phyloP scores from a whole-genome alignment of 2,113 vertebrate species.

The Prionailurus viverrinus region DNA sequence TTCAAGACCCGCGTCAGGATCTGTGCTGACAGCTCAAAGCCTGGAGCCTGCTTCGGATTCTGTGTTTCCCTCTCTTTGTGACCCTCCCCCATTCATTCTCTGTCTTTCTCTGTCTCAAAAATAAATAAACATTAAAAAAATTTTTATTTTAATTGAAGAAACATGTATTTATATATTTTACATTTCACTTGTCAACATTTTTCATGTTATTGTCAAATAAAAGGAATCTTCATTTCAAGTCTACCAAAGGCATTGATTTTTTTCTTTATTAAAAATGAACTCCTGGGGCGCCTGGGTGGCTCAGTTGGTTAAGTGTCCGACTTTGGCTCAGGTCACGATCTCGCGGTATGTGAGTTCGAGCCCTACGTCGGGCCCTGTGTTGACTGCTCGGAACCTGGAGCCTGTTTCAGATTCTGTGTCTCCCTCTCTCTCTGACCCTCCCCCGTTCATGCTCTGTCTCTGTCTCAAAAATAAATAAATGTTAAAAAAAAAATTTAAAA shows the following conservation, averaged over 20 bases:
- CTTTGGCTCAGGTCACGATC: neutral
- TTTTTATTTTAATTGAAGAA: constrained; percentile 39
- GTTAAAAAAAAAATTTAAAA: no score
- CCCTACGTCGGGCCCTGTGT: neutral
- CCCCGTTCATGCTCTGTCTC: neutral
- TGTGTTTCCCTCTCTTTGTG: no score
- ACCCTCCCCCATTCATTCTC: no score
- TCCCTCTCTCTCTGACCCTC: neutral
- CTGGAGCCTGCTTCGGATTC: no score
- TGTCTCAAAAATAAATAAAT: neutral
- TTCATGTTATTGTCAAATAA: constrained; percentile 25
- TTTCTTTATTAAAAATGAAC: neutral
- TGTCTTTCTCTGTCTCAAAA: no score
- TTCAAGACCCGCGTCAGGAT: no score
- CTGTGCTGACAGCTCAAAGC: no score
- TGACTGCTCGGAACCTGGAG: neutral
- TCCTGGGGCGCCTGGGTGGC: neutral
- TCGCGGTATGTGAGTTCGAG: neutral
- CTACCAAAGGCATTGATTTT: neutral
- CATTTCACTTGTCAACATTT: neutral
- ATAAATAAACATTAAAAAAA: neutral
- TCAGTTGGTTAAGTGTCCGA: neutral
- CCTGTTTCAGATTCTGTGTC: neutral
- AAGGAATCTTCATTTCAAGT: neutral
- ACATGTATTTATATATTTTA: neutral